Evolutionary conservation across 2,888 invertebrate species (phyloP), one percentile per base, ranked within the genome.

Genomic region (Sympetrum striolatum): DNA sequence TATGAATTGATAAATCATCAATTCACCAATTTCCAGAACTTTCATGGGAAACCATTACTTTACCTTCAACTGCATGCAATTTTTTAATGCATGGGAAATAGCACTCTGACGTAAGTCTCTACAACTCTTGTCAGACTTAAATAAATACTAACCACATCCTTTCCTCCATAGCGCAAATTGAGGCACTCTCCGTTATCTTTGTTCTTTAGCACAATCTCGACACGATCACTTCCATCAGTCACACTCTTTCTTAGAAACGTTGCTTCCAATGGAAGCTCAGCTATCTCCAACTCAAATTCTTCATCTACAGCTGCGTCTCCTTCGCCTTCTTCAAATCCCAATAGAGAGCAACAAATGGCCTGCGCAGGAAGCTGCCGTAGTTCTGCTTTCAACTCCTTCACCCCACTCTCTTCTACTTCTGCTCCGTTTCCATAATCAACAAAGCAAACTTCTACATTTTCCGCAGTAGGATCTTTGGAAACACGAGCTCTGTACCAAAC

Each of bases 391-490:
- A 96, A 93, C 81, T 95, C 94, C 92, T 97, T 94, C 81, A 96
- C 95, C 91, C 96, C 95, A 79, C 94, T 94, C 90, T 95, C 93
- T 31, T 95, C 95, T 91, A 97, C 95, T 22, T 95, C 93, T 92
- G 96, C 96, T 92, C 94, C 95, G 92, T 96, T 96, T 81, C 96
- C 96, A 92, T 95, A 96, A 93, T 96, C 96, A 58, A 96, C 95
- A 92, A 96, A 96, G 91, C 95, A 95, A n/a, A 96, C 95, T 92
- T 96, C 95, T 90, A 96, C 95, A 31, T 95, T 95, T 91, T 94
- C 94, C 4, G 94, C 92, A 82, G 95, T 92, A 31, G 94, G 93
- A 12, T 94, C 93, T 91, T 94, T 95, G 86, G 95, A 94, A 90
- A 96, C 94, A 93, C 95, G 95, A 15, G 96, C 96, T 92, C 97